phyloP scores from a whole-genome alignment of 1,140 invertebrate species.

The Mercenaria mercenaria region DNA sequence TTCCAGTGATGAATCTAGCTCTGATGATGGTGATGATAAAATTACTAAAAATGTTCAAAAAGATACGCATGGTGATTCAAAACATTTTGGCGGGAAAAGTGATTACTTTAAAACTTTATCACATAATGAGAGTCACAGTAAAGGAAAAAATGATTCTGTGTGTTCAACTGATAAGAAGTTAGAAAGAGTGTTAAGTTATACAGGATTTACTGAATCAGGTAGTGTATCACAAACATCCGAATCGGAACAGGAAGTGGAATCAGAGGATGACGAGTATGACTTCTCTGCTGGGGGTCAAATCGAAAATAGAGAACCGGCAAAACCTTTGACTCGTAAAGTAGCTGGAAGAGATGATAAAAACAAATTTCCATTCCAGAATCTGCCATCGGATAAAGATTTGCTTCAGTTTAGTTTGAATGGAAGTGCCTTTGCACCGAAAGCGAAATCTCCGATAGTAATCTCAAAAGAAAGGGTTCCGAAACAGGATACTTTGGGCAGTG shows the following conservation, averaged over 20 bases:
- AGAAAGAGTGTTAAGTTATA: slow-evolving; percentile 50
- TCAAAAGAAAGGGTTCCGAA: slow-evolving; percentile 49
- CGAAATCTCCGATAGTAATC: slow-evolving; percentile 53
- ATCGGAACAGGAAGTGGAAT: slow-evolving; percentile 52
- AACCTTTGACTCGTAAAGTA: slow-evolving; percentile 56
- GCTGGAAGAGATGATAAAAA: slow-evolving; percentile 50
- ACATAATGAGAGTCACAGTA: background rate
- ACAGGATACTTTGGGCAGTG: background rate
- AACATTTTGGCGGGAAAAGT: background rate
- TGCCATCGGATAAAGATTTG: slow-evolving; percentile 6
- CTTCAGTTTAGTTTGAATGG: background rate
- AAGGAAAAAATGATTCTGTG: slow-evolving; percentile 51
- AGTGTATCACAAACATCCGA: slow-evolving; percentile 32
- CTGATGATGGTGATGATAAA: slow-evolving; percentile 32
- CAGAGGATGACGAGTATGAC: slow-evolving; percentile 25
- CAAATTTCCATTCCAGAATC: slow-evolving; percentile 27
- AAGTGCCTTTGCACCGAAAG: slow-evolving; percentile 34
- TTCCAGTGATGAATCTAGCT: slow-evolving; percentile 42
- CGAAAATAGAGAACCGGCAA: slow-evolving; percentile 24
- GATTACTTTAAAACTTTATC: background rate
- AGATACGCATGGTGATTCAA: background rate
- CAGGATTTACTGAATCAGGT: slow-evolving; percentile 52
- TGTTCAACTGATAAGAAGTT: slow-evolving; percentile 58
- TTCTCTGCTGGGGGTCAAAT: background rate
- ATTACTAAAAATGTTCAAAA: background rate